phyloP scores from a whole-genome alignment of 2,888 invertebrate genomes.

The Macroteleia sp. region DNA sequence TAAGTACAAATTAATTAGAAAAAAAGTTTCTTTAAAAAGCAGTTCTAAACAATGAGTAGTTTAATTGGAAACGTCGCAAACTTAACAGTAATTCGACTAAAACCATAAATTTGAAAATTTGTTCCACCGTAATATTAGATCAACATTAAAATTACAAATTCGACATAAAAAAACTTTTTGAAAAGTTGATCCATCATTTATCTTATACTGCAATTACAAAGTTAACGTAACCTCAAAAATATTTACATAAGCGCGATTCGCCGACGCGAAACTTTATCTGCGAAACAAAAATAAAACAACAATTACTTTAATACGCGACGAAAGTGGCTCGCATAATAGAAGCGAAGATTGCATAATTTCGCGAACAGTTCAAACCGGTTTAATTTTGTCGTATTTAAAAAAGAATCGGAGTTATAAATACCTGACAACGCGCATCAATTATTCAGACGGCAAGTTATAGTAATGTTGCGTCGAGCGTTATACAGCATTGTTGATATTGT shows the following conservation, averaged over 20 bases:
- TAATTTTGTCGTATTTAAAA: conserved; percentile 33
- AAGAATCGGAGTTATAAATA: conserved; percentile 29
- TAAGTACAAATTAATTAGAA: too few species aligned
- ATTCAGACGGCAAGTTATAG: conserved; percentile 27
- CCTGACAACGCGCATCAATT: conserved; percentile 36
- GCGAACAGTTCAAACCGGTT: conserved; percentile 29
- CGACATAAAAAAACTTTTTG: too few species aligned
- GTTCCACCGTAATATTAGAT: too few species aligned
- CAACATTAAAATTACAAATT: too few species aligned
- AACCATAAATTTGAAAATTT: too few species aligned
- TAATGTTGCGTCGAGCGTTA: conserved; percentile 33
- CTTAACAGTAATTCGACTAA: too few species aligned
- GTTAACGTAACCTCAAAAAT: conserved; percentile 4
- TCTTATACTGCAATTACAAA: too few species aligned
- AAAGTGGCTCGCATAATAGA: conserved; percentile 31
- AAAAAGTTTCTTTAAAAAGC: too few species aligned
- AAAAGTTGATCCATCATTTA: too few species aligned
- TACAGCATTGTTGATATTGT: conserved; percentile 32
- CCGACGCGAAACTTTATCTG: conserved; percentile 13
- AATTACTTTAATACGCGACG: conserved; percentile 15
- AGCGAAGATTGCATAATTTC: conserved; percentile 31
- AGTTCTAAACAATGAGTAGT: too few species aligned
- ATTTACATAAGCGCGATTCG: conserved; percentile 12
- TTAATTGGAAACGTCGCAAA: too few species aligned
- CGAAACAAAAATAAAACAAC: conserved; percentile 24